These are phyloP conservation scores for Empis livida DNA, from an alignment of 2,888 invertebrate genomes.

Conservation along the genomic window DNA sequence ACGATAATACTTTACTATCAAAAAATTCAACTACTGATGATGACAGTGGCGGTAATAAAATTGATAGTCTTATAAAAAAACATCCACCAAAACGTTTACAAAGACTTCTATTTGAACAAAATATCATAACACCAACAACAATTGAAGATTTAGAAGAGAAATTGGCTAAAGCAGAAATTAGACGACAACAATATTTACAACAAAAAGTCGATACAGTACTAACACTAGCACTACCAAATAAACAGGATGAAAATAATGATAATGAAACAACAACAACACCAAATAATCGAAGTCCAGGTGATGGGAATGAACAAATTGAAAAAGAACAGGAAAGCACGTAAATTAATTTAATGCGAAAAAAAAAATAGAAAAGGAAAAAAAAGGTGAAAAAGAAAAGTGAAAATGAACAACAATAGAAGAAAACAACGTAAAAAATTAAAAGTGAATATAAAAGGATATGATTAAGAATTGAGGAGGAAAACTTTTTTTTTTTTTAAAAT, in stretches of 20 bases:
- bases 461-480: no score
- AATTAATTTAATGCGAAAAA: no score
- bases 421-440: no score
- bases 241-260: slow-evolving; percentile 31
- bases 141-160: slow-evolving; percentile 55
- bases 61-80: slow-evolving; percentile 38
- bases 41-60: slow-evolving; percentile 10
- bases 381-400: no score
- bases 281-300: slow-evolving; percentile 1
- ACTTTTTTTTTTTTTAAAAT: no score
- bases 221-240: slow-evolving; percentile 30
- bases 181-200: slow-evolving; percentile 43
- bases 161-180: slow-evolving; percentile 56
- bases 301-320: neutral
- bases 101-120: slow-evolving; percentile 20
- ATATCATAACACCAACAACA: slow-evolving; percentile 38
- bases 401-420: no score
- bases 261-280: neutral
- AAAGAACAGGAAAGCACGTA: neutral
- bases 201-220: slow-evolving; percentile 24
- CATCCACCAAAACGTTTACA: slow-evolving; percentile 57
- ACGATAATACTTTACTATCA: slow-evolving; percentile 28
- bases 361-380: no score
- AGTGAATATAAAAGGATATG: no score
- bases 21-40: slow-evolving; percentile 8